phyloP scores from a whole-genome alignment of 2,888 invertebrate genomes.

The Subacronicta megacephala region DNA sequence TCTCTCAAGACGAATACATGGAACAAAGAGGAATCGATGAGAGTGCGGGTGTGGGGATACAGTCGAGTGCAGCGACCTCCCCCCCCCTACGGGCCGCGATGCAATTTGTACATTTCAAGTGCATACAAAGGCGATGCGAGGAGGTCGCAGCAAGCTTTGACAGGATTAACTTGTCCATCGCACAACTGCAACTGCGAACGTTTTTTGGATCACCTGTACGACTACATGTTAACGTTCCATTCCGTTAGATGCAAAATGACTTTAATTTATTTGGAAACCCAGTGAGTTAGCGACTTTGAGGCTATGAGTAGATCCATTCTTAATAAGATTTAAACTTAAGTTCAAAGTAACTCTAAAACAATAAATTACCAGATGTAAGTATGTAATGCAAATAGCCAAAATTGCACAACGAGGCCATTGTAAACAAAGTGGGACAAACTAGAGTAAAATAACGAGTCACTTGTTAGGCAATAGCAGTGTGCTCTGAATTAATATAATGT shows the following conservation, averaged over 20 bases:
- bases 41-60: slow-evolving; percentile 77
- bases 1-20: slow-evolving; percentile 87
- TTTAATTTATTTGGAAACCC: slow-evolving; percentile 22
- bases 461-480: slow-evolving; percentile 77
- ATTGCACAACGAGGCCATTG: slow-evolving; percentile 64
- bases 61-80: slow-evolving; percentile 84
- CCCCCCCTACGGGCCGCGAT: slow-evolving; percentile 80
- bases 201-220: slow-evolving; percentile 80
- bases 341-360: not conserved
- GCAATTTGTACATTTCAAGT: slow-evolving; percentile 90
- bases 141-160: slow-evolving; percentile 87
- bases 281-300: slow-evolving; percentile 4
- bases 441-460: slow-evolving; percentile 74
- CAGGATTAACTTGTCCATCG: slow-evolving; percentile 88
- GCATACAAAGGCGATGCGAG: slow-evolving; percentile 88
- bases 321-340: no score
- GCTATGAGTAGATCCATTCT: no score
- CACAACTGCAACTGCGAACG: slow-evolving; percentile 80
- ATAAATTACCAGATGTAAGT: slow-evolving; percentile 36
- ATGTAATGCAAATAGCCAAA: slow-evolving; percentile 54
- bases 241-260: slow-evolving; percentile 25
- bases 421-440: slow-evolving; percentile 75
- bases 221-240: slow-evolving; percentile 16
- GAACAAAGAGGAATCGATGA: slow-evolving; percentile 89
- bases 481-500: slow-evolving; percentile 77